Base-by-base conservation (phyloP, 2,113 vertebrate species). In the Sander vitreus region DNA sequence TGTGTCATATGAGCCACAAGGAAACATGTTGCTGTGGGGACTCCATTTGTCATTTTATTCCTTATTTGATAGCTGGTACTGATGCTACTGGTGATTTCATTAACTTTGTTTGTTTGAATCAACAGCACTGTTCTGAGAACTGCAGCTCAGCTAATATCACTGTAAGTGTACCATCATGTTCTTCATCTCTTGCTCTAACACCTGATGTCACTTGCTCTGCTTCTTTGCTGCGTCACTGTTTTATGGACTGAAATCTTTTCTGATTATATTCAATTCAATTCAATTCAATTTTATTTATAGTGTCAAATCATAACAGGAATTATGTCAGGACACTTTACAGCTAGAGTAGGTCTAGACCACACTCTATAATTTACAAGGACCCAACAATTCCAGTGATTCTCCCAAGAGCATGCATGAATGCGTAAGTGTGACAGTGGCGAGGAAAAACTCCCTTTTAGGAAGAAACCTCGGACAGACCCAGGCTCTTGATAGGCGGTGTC, bases 141-240 rank as follows among this genome's bases (percentile, higher is more conserved):
- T 84, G 80, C 84, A 84, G 53, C 53, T 30, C 25, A 5, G 4
- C 0, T 3, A 0, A 36, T 0, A 27, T 6, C 0, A 51, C 16
- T 8, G 89, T 92, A 82, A 90, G 91, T 86, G 23, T 12, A 43
- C 30, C n/a, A 2, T 51, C 1, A 10, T 70, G 3, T 33, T 47
- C 2, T 25, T 39, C 12, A n/a, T 54, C 2, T 73, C 15, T 36
- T 30, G 14, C 48, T 74, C 15, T 50, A 10, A 27, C 47, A 39
- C 39, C 21, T 27, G 18, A 6, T 15, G 16, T 18, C 9, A 23
- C 30, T 1, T 16, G 51, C 5, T 73, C n/a, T 68, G 23, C 4
- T 63, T 16, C 25, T 47, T 30, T 55, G 11, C 15, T 5, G 48
- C 50, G 2, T 71, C 10, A 30, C 18, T 33, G 8, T 27, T 27